Base-by-base conservation (phyloP, 2,888 invertebrate genomes). In the Synergus itoensis region DNA sequence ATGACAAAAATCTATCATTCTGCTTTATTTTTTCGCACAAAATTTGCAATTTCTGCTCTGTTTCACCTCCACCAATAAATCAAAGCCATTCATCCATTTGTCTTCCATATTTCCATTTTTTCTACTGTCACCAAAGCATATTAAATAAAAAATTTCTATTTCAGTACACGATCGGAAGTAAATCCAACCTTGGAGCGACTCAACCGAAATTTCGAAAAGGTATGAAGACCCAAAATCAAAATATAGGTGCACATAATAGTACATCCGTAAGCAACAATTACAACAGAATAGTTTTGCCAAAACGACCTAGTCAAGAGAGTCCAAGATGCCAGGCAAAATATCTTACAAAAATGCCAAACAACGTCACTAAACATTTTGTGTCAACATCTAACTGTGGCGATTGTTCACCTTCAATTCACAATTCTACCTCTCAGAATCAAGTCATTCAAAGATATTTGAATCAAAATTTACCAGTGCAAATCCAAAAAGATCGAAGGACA, bases 381-480 rank as follows among this genome's bases (percentile, higher is more conserved):
- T 69, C 82, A 45, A 21, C 78, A 41, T 36, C 65, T 1, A 80
- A 79, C n/a, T 63, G 77, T 16, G 81, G 81, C 0, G 81, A 80
- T 53, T 57, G 79, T 14, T 79, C 81, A 16, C 53, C 36, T 16
- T 3, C 53, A 11, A 79, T 73, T 63, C 77, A 79, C 28, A 83
- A 81, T 67, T 83, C 76, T 12, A 80, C 76, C 14, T 81, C 84
- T 9, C 86, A 87, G 77, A 89, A 84, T 84, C 87, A 87, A 53
- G 84, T 86, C 0, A 87, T 91, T 36, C 87, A 88, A 65, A 90
- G 90, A 80, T 91, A 91, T 64, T 79, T 91, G 9, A 90, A 89
- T 75, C 89, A 91, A 77, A 87, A 41, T 41, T 41, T 43, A 5
- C 67, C 76, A 57, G 62, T 64, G 64, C 45, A 60, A 16, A 65